Evolutionary conservation across 2,888 invertebrate genomes (phyloP), one percentile per base, ranked within the genome.

Genomic region (Dryadula phaetusa): DNA sequence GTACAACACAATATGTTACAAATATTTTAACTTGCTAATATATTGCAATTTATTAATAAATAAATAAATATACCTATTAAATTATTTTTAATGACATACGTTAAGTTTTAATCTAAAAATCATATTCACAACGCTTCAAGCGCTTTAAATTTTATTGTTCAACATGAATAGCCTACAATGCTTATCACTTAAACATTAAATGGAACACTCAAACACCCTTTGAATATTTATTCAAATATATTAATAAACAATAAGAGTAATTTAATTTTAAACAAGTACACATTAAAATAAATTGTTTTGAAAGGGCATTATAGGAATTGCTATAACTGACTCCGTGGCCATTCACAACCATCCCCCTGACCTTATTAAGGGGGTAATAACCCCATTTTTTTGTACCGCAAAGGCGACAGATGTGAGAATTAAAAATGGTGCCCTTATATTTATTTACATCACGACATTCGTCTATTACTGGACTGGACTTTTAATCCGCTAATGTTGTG

Each of bases 361-460:
- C 91, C 90, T 86, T 86, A 87, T 88, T 87, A 85, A 79, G 81
- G 86, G 84, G 79, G 78, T 86, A 85, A 83, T 82, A 82, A 85
- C 87, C 88, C 86, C 82, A 74, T 79, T 80, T 72, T n/a, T 72
- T 70, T 70, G 70, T 72, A 80, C 79, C 76, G 77, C 83, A 84
- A 87, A 81, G 80, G 83, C 87, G 89, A 90, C 92, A 92, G 92
- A 92, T 92, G 92, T 84, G 87, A 82, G 83, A 92, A 91, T 90
- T 90, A 91, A 91, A 90, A 92, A 90, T 82, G 82, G 81, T 78
- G 81, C 84, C 84, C 84, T 83, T 82, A 82, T 86, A 86, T 86
- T 85, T 87, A 87, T 89, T 88, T 87, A 86, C 86, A 85, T 83
- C 87, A 87, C 87, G 91, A 85, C 86, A 90, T 90, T 90, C 82